Evolutionary conservation across 2,797 vertebrate genomes (phyloP), one percentile per base, ranked within the genome.

Genomic region (Cirrhinus molitorella): DNA sequence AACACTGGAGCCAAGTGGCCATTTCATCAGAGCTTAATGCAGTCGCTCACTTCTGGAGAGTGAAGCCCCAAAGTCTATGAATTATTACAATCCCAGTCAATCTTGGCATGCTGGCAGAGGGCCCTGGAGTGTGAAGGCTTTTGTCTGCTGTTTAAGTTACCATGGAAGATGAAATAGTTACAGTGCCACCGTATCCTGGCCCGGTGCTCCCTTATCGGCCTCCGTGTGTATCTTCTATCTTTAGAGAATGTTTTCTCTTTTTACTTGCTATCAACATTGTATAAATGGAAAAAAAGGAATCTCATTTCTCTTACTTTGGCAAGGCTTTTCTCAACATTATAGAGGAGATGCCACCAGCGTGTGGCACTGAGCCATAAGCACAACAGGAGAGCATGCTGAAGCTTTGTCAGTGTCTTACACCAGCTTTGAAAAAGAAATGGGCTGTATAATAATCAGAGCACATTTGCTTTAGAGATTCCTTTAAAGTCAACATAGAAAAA

Each of bases 101-200:
- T 96, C 95, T 95, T 92, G 89, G 90, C 85, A 87, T 84, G 92
- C 92, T 51, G 84, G 92, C 92, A 91, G 93, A 91, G 92, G 90
- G 92, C 93, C 91, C 89, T 93, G 93, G 92, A 94, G 92, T 94
- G 95, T 94, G 94, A 94, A 95, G 90, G 89, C 89, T 91, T 94
- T 95, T 93, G 92, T 94, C 94, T 95, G 85, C 91, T 94, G 95
- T 90, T 94, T 95, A 96, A 96, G 94, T 96, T 95, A 95, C 95
- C 95, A 94, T 95, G 95, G 95, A 96, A 95, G 95, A 96, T 96
- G 94, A 93, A 96, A 95, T 92, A 93, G 95, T 93, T 94, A 93
- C 93, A 92, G 85, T 73, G 84, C 88, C 57, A 51, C 91, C 79
- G 90, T 91, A 94, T 90, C 91, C 94, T 82, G 81, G 84, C 79